Base-by-base conservation (phyloP, 1,140 invertebrate genomes). In the Cydia fagiglandana region DNA sequence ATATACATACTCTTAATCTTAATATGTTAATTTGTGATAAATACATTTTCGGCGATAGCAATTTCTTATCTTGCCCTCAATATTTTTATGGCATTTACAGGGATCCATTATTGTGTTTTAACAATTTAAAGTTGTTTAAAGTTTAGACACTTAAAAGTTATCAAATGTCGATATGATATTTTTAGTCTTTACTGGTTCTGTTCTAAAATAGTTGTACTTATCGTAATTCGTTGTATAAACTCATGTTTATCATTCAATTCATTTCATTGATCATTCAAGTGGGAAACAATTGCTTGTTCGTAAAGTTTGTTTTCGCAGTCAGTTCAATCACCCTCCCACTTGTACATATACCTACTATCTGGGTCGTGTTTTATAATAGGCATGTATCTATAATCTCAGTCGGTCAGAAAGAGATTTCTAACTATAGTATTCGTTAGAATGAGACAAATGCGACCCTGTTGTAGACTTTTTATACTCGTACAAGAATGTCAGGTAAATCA, bases 11-110 rank as follows among this genome's bases (percentile, higher is more conserved):
- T 50, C 47, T 13, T 50, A 50, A 50, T 50, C 47, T 50, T 13
- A 50, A 50, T 50, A 47, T 41, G 7, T 7, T 9, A 41, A 41
- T 41, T 41, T 9, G 7, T 41, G 38, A 41, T 41, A 41, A 10
- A 13, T 47, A 47, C 4, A n/a, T 13, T 47, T 47, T 47, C 45
- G 12, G 53, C 53, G 53, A 17, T 73, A 24, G 20, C 56, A 61
- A 24, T 61, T 61, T 17, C 15, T 61, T 61, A 61, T 61, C 56
- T 24, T 61, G 56, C 20, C 56, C 20, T 61, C 56, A 20, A 61
- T 61, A 61, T 10, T 61, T 53, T 61, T 61, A 61, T 61, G 56
- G 20, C 6, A 20, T 4, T 61, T 20, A 17, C 56, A 61, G 20
- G 53, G 53, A 17, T 56, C 15, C n/a, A 56, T 56, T 56, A 6